These are phyloP conservation scores for Tyrannus savana DNA, from an alignment of 2,113 vertebrate genomes.

Conservation along the genomic window DNA sequence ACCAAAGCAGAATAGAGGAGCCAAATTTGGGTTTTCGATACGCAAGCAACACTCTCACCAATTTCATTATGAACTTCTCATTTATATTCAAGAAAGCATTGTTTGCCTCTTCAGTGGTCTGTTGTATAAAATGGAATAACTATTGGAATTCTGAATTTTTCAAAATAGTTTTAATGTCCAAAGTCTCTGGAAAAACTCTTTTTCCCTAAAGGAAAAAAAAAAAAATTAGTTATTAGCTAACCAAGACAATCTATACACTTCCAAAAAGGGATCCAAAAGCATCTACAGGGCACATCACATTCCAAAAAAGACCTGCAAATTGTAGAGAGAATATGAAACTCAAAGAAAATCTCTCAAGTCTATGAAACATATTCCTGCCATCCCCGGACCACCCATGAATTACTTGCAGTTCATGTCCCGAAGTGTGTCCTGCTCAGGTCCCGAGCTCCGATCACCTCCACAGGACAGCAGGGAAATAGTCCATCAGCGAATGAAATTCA, in stretches of 20 bases:
- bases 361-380: neutral
- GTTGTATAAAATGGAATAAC: neutral
- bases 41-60: neutral
- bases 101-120: neutral
- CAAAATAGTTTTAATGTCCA: neutral
- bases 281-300: neutral
- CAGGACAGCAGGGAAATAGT: neutral
- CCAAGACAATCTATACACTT: neutral
- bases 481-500: neutral
- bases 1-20: neutral
- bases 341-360: neutral
- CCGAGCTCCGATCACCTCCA: fast-evolving
- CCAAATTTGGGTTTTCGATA: neutral
- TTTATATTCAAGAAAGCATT: neutral
- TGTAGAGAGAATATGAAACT: neutral
- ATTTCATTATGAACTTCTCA: conserved; percentile 1
- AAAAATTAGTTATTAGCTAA: neutral
- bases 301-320: neutral
- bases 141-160: neutral
- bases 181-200: neutral
- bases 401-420: neutral
- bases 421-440: neutral
- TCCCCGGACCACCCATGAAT: neutral
- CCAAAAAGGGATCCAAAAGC: neutral
- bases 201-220: neutral